Evolutionary conservation across 2,797 vertebrate species (phyloP), one percentile per base, ranked within the genome.

Genomic region (Tangara arthus): DNA sequence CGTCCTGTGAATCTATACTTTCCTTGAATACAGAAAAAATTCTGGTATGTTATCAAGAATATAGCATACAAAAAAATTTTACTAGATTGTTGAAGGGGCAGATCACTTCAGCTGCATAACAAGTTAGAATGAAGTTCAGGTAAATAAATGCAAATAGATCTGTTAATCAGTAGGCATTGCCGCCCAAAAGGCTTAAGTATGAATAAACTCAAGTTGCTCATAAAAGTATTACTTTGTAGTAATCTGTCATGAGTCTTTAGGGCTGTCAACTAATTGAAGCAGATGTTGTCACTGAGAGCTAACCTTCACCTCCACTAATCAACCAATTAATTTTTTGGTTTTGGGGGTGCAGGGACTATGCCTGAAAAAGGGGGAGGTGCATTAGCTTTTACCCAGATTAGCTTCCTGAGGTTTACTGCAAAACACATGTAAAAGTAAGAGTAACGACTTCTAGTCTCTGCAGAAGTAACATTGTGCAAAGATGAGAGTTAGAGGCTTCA

Each of bases 21-120:
- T 99, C 99, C 17, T 98, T 99, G 20, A 99, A 99, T 53, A 99
- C 99, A 34, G 99, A 99, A 93, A 99, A 99, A 97, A 98, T 99
- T 93, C 97, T 99, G 98, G 99, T 99, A 97, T 92, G 98, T 59
- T 50, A 27, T 70, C 47, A 56, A 53, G 14, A 59, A 32, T 57
- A 24, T 35, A 77, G 39, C 2, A 1, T 49, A 28, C 44, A 28
- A 76, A 89, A 15, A n/a, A 16, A 21, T 75, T 91, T 53, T 63
- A 47, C 52, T 63, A 63, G 55, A 2, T 24, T 52, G 10, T 65
- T 55, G 53, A 87, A 77, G 52, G 26, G 1, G 1, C 47, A 35
- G 22, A 41, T 47, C 17, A 6, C 26, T 53, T 78, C 5, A 20
- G 41, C 21, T 95, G 22, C 47, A 20, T 73, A 47, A 39, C 11